Percentiles rank a stretch among this genome's conserved stretches.
These are phyloP conservation scores for Montipora foliosa DNA, from an alignment of 64 coral and sea anemone species.

Conservation along the genomic window DNA sequence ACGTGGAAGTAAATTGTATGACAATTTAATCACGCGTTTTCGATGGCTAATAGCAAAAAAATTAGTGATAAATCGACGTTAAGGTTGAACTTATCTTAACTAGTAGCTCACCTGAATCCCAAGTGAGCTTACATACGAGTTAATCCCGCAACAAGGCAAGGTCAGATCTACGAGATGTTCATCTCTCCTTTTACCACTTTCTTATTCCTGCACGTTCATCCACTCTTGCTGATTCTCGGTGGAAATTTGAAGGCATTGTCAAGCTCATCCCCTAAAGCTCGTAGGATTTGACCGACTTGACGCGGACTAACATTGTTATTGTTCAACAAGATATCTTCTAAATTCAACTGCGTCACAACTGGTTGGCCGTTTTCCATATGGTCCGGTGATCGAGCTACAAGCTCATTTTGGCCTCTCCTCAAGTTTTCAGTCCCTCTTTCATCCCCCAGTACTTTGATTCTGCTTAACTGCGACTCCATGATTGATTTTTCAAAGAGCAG, in stretches of 20 bases:
- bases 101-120: not conserved
- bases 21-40: constrained; percentile 32
- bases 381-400: constrained; percentile 51
- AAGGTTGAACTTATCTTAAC: not conserved
- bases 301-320: constrained; percentile 87
- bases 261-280: constrained; percentile 75
- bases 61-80: constrained; percentile 6
- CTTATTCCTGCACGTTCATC: not conserved
- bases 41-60: constrained; percentile 22
- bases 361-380: constrained; percentile 63
- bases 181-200: not conserved
- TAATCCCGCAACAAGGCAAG: not conserved
- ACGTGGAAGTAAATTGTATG: constrained; percentile 26
- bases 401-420: constrained; percentile 52
- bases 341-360: constrained; percentile 53
- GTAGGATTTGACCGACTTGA: constrained; percentile 74
- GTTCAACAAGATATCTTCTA: constrained; percentile 66
- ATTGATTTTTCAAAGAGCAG: not conserved
- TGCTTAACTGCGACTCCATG: constrained; percentile 28
- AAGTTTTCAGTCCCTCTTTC: constrained; percentile 9
- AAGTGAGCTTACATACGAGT: not conserved
- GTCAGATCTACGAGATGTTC: not conserved
- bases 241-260: constrained; percentile 40
- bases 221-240: constrained; percentile 20
- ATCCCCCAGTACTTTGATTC: not conserved